Evolutionary conservation across 2,113 vertebrate genomes (phyloP).

Genomic region (Heterotis niloticus): DNA sequence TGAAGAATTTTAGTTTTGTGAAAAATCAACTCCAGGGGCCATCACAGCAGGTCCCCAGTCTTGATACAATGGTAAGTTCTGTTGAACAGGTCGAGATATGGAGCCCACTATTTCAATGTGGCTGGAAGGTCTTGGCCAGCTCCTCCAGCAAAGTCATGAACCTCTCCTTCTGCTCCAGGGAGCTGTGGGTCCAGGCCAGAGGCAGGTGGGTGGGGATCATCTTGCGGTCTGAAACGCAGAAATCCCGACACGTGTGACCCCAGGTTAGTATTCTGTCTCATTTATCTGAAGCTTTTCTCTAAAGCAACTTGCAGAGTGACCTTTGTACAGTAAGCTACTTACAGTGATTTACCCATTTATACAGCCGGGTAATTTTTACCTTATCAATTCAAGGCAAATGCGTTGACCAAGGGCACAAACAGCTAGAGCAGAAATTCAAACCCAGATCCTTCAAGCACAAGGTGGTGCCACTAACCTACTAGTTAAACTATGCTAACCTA

Average conservation of each 20-base stretch:
- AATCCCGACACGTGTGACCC: slow-evolving; percentile 1
- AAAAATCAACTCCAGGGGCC: background rate
- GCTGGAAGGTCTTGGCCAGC: slow-evolving; percentile 64
- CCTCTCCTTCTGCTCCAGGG: slow-evolving; percentile 66
- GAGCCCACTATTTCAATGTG: slow-evolving; percentile 51
- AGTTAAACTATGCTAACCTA: too few species aligned
- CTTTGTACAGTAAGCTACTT: too few species aligned
- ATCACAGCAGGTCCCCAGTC: background rate
- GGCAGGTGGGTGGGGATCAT: slow-evolving; percentile 64
- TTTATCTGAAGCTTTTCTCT: too few species aligned
- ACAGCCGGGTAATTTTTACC: too few species aligned
- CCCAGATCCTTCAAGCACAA: too few species aligned
- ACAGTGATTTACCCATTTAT: too few species aligned
- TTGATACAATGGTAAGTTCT: background rate
- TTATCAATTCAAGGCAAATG: too few species aligned
- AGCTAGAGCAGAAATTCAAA: too few species aligned
- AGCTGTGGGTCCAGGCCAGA: slow-evolving; percentile 69
- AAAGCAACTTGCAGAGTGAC: too few species aligned
- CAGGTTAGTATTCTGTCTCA: background rate
- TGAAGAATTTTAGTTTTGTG: background rate
- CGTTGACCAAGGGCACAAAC: too few species aligned
- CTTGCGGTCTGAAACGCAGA: slow-evolving; percentile 57
- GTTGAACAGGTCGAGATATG: background rate
- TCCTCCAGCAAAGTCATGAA: slow-evolving; percentile 69
- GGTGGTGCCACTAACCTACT: too few species aligned